phyloP scores from a whole-genome alignment of 2,888 invertebrate species.

The Tinea trinotella region DNA sequence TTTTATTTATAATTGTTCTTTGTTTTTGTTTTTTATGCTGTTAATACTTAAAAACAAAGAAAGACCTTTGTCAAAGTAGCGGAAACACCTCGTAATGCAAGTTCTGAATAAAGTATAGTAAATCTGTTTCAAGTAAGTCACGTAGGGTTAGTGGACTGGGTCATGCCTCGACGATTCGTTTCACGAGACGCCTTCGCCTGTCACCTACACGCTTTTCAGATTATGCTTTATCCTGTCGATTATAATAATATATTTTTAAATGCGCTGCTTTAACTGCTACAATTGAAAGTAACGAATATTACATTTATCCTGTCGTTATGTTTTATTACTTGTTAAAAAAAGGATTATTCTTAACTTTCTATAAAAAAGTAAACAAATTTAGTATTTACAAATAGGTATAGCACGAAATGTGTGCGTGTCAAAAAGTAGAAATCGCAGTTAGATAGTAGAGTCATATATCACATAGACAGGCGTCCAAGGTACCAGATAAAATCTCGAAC shows the following conservation, averaged over 20 bases:
- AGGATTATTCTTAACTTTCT: too few species aligned
- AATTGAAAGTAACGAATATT: too few species aligned
- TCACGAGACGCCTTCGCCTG: constrained; percentile 1
- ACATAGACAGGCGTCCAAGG: constrained; percentile 9
- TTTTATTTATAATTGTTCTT: too few species aligned
- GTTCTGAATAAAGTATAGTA: neutral
- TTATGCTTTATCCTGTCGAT: neutral
- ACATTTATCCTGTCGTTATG: too few species aligned
- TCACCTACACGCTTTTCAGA: neutral
- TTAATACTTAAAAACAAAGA: too few species aligned
- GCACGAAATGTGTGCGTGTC: neutral
- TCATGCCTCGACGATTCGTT: constrained; percentile 12
- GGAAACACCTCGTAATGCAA: too few species aligned
- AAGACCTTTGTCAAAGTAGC: too few species aligned
- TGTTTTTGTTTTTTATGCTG: too few species aligned
- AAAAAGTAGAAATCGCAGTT: constrained; percentile 2
- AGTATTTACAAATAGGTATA: neutral
- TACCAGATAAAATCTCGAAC: constrained; percentile 11
- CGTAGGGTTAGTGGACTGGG: neutral
- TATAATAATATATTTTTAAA: too few species aligned
- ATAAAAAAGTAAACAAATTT: too few species aligned
- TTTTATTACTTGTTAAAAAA: too few species aligned
- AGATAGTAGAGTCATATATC: constrained; percentile 12
- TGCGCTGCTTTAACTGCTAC: too few species aligned
- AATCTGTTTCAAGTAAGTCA: neutral